Evolutionary conservation across 2,797 vertebrate species (phyloP), one percentile per base, ranked within the genome.

Genomic region (Poecile montanus): DNA sequence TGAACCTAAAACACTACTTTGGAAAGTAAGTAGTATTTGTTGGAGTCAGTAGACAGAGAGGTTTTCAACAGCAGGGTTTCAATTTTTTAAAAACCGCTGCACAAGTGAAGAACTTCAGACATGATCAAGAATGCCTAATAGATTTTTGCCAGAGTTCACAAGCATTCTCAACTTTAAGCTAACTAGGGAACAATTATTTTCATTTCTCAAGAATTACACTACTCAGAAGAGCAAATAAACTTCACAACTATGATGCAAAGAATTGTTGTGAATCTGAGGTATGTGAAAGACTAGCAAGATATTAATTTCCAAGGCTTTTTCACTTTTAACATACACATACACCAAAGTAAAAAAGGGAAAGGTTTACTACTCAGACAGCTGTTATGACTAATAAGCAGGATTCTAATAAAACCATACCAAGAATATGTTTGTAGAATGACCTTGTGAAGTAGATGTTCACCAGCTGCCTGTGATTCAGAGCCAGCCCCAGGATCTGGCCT

Each of bases 371-470:
- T 56, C 26, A 61, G 72, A 21, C 7, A 66, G 75, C 60, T 51
- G 16, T 36, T 80, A 51, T 0, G 7, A 58, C 36, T 65, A 89
- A 82, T 5, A 66, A 89, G 62, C 11, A 88, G 50, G 40, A 85
- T 71, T 75, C 82, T 67, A 92, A 90, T 22, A 85, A 72, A 96
- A 83, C 10, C 97, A 96, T 98, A 99, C 99, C 99, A 96, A 99
- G 98, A 93, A 99, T 99, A 96, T 99, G 99, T 95, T 99, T 99
- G 98, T 99, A 99, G 98, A 99, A 99, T 47, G 99, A 99, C 78
- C 99, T 98, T 4, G 99, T 99, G 97, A 99, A 99, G 97, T 99
- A 99, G 97, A 99, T 99, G 97, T 99, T 99, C 90, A 99, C 99
- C 96, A 99, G 93, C 87, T 99, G 99, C 10, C 98, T 98, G 95